Evolutionary conservation across 2,113 vertebrate species (phyloP).

Genomic region (Cyrtonyx montezumae): DNA sequence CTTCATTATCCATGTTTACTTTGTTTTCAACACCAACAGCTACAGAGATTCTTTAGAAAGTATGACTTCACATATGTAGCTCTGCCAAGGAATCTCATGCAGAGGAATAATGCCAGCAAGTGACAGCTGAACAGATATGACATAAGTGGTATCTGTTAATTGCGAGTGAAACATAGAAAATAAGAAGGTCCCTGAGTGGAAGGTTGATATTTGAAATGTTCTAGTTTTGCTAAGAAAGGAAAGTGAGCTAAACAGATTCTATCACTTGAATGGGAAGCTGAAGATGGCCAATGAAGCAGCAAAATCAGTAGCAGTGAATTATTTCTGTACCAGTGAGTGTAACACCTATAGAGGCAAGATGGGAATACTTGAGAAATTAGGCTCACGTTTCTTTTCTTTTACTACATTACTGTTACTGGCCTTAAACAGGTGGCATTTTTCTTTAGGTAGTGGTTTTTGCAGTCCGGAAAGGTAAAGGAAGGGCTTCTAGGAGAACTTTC

Average conservation of each 20-base stretch:
- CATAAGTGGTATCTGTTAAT: background rate
- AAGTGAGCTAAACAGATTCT: background rate
- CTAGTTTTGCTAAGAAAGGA: background rate
- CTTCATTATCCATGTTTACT: background rate
- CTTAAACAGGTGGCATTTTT: background rate
- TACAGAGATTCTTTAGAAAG: background rate
- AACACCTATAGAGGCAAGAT: background rate
- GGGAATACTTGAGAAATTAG: background rate
- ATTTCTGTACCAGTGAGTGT: background rate
- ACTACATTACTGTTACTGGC: background rate
- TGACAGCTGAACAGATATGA: background rate
- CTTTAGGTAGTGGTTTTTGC: background rate
- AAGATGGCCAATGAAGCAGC: background rate
- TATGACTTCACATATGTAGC: background rate
- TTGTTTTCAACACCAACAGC: background rate
- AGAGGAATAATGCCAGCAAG: background rate
- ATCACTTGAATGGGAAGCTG: background rate
- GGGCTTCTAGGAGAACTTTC: background rate
- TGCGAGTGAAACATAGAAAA: background rate
- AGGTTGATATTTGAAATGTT: background rate
- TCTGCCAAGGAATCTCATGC: background rate
- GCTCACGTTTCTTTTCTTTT: background rate
- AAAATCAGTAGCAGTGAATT: background rate
- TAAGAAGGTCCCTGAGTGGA: background rate
- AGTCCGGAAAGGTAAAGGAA: background rate